A percentile compares a stretch with the other conserved stretches of the same genome.
These are phyloP conservation scores for Leptinotarsa undecemlineata DNA, from an alignment of 1,140 invertebrate genomes.

Conservation along the genomic window DNA sequence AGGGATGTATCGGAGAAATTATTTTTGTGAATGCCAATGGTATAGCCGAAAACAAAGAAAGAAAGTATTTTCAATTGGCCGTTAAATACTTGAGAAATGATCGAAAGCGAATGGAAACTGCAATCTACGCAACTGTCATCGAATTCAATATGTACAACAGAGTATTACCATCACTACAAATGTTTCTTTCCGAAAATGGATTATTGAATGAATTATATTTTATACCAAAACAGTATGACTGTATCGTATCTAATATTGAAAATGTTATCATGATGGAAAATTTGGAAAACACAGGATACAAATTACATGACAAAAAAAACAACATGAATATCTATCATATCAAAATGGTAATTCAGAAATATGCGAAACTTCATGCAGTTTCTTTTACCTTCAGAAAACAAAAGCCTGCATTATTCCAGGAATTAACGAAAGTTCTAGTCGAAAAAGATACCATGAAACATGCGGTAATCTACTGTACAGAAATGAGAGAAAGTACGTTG, in stretches of 20 bases:
- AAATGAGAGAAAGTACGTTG: neutral
- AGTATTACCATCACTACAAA: neutral
- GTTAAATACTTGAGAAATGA: neutral
- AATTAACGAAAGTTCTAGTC: neutral
- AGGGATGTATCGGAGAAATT: neutral
- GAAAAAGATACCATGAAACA: neutral
- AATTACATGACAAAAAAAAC: neutral
- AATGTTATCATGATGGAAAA: neutral
- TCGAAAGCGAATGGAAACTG: too few relatives aligned
- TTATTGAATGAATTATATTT: neutral
- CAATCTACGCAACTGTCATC: too few relatives aligned
- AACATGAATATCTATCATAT: neutral
- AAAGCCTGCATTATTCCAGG: neutral
- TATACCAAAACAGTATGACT: neutral
- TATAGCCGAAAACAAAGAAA: neutral
- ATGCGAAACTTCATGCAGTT: neutral
- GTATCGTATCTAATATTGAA: neutral
- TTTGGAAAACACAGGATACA: neutral
- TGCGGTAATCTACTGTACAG: neutral
- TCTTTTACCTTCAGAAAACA: neutral
- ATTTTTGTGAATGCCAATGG: neutral
- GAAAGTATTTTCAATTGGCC: neutral
- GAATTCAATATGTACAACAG: constrained; percentile 1
- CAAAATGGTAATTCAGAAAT: neutral
- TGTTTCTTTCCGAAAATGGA: neutral